Evolutionary conservation across 2,888 invertebrate genomes (phyloP).

Genomic region (Priocnemis perturbator): DNA sequence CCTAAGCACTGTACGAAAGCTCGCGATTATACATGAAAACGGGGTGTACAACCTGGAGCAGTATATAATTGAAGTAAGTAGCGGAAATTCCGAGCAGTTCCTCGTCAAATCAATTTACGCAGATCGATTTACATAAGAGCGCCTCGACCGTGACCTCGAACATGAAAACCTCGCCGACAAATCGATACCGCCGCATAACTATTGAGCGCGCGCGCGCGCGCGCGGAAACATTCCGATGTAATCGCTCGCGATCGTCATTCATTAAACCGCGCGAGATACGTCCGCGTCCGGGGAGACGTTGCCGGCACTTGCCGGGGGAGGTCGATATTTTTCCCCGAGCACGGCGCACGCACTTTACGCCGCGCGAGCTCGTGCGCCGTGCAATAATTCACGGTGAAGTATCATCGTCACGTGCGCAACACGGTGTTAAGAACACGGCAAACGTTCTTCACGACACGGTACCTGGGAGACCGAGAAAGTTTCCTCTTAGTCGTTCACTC

Average conservation of each 20-base stretch:
- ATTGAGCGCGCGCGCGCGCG: neutral
- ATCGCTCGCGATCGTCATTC: constrained; percentile 28
- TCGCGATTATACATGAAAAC: no score
- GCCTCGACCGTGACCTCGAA: no score
- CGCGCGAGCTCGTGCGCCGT: constrained; percentile 16
- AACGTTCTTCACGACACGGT: constrained; percentile 20
- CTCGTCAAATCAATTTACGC: no score
- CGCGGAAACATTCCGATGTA: constrained; percentile 25
- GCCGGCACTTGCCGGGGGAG: no score
- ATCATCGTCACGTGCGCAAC: constrained; percentile 47
- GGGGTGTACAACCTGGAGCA: no score
- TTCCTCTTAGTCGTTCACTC: neutral
- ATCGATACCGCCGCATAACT: no score
- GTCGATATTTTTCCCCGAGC: constrained; percentile 25
- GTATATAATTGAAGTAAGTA: no score
- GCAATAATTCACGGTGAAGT: constrained; percentile 46
- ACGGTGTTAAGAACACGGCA: constrained; percentile 32
- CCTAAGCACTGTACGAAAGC: no score
- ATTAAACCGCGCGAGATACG: constrained; percentile 15
- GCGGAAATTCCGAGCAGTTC: no score
- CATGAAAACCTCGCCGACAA: no score
- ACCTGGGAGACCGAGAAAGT: neutral
- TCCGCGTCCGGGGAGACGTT: no score
- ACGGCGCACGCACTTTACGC: constrained; percentile 13
- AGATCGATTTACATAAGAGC: no score